phyloP scores from a whole-genome alignment of 2,888 invertebrate species.

The Macropis europaea region DNA sequence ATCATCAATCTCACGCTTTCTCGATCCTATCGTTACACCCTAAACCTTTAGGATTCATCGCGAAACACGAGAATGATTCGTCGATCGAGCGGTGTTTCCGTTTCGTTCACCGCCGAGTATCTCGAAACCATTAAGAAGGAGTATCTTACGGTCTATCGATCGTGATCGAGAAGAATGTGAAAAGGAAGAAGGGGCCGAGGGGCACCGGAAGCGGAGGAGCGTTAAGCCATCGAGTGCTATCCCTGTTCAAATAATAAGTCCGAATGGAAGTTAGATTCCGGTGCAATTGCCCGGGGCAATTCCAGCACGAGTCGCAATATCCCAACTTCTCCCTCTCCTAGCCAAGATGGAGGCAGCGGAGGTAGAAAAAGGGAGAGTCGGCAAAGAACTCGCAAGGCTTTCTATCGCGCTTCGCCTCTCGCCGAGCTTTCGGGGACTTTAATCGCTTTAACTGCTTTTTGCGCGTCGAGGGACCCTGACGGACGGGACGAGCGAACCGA shows the following conservation, averaged over 20 bases:
- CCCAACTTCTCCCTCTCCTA: slow-evolving; percentile 12
- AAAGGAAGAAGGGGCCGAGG: background rate
- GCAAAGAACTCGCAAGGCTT: slow-evolving; percentile 62
- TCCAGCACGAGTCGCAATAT: slow-evolving; percentile 64
- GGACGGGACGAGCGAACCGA: slow-evolving; percentile 46
- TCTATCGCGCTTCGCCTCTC: slow-evolving; percentile 59
- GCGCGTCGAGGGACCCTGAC: slow-evolving; percentile 52
- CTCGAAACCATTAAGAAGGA: slow-evolving; percentile 1
- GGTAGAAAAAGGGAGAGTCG: slow-evolving; percentile 25
- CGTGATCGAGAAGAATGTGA: slow-evolving; percentile 15
- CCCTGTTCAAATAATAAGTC: slow-evolving; percentile 74
- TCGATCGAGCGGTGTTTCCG: too few species aligned
- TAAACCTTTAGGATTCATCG: too few species aligned
- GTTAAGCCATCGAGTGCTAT: slow-evolving; percentile 55
- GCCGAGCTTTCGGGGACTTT: slow-evolving; percentile 65
- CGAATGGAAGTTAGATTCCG: slow-evolving; percentile 69
- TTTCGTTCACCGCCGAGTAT: too few species aligned
- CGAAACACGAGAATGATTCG: too few species aligned
- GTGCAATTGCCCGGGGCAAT: slow-evolving; percentile 67
- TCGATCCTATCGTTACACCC: too few species aligned
- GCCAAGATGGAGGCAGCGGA: slow-evolving; percentile 15
- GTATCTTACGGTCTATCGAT: slow-evolving; percentile 44
- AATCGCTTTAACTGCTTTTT: slow-evolving; percentile 68
- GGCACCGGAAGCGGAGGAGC: slow-evolving; percentile 47
- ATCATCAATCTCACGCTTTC: too few species aligned